Base-by-base conservation (phyloP, 2,113 vertebrate species). In the Prinia subflava region DNA sequence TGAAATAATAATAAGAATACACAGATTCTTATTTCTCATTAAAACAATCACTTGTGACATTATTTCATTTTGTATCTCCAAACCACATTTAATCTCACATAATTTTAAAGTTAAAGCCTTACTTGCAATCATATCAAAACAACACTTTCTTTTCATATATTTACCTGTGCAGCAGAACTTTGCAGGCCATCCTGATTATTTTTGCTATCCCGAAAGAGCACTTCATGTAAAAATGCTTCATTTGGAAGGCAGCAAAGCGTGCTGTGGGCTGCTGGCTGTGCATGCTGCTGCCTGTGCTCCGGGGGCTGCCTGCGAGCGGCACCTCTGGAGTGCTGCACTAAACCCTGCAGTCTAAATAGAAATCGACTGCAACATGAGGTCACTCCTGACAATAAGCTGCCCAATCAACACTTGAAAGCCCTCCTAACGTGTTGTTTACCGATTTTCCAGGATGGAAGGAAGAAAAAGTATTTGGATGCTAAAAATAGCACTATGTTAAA, bases 141-240 rank as follows among this genome's bases (percentile, higher is more conserved):
- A 6, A 31, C 6, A 4, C 49, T 87, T 44, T 55, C 74, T 68
- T 92, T 46, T 44, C 59, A 33, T 59, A 22, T 44, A 84, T 88
- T 98, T 98, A 99, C 98, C 98, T 99, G 98, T 98, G 98, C 96
- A 99, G 98, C 89, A 99, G 97, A 97, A 98, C 97, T 97, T 99
- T 98, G 97, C 98, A 99, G 92, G 98, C 98, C 98, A 99, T 99
- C 96, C 96, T 96, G 96, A 97, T 94, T 22, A 97, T 94, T 97
- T 94, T 97, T 68, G 96, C 98, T 98, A 98, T 98, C 97, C 98
- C 91, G 92, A 97, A 93, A 55, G 98, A 97, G 97, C 98, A 97
- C 97, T 98, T 96, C 92, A 98, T 33, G 83, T 97, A 97, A 77
- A 98, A 98, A 79, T 95, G 98, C 97, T 98, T 97, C 92, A 97